Evolutionary conservation across 1,140 invertebrate species (phyloP), one percentile per base, ranked within the genome.

Genomic region (Harlomillsia oculata): DNA sequence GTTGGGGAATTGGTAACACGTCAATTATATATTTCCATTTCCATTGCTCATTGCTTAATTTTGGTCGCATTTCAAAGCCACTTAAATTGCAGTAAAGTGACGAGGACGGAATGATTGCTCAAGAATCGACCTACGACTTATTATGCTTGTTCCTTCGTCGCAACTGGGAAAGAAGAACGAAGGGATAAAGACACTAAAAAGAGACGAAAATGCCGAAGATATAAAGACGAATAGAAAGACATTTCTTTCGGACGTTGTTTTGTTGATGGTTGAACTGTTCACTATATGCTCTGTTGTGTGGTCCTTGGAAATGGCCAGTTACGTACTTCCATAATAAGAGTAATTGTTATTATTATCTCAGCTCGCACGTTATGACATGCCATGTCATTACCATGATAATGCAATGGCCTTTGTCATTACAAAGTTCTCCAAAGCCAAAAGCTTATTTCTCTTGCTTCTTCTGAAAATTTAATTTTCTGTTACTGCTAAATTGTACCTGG

Each of bases 361-460:
- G 28, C 45, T 48, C 28, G 45, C 45, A 48, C 45, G 45, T 48
- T 48, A 48, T 48, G 45, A 32, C 45, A 48, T 48, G 45, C 45
- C 16, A 48, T 48, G 45, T 16, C 34, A 48, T 48, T 48, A 32
- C 45, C n/a, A n/a, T n/a, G n/a, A n/a, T n/a, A n/a, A n/a, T n/a
- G n/a, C n/a, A n/a, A n/a, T n/a, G n/a, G n/a, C n/a, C n/a, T n/a
- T 32, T 48, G 45, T 48, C 45, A 48, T 48, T 45, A 45, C 43
- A 45, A 28, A 16, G 20, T 6, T 45, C 29, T 41, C 21, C 39
- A 41, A 41, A 48, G 45, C 30, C 45, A 48, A 48, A 48, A 48
- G 29, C 18, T 32, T 48, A 30, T 11, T 28, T 32, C 29, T 48
- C 16, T 18, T 2, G 28, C 28, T 21, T 23, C 16, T 23, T 18